These are phyloP conservation scores for Amblyraja radiata DNA, from an alignment of 2,797 vertebrate genomes.

Conservation along the genomic window DNA sequence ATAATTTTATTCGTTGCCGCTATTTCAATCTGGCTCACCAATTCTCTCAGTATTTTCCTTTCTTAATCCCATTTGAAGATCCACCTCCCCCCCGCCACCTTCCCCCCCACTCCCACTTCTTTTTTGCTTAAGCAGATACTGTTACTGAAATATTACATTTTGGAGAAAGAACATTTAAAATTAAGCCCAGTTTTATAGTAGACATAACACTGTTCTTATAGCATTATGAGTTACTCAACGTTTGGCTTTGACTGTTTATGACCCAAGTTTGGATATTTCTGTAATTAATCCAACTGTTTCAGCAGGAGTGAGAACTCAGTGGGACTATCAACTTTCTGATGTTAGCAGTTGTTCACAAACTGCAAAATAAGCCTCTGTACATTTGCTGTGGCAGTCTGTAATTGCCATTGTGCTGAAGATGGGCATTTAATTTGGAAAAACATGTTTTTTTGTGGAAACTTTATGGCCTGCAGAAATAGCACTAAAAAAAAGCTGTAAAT, in stretches of 20 bases:
- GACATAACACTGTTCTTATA: constrained; percentile 29
- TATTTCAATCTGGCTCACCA: background rate
- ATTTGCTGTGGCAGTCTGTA: background rate
- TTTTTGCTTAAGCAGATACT: background rate
- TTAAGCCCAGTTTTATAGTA: constrained; percentile 11
- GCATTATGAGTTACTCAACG: background rate
- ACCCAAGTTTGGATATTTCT: constrained; percentile 26
- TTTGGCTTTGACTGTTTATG: constrained; percentile 35
- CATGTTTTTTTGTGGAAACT: background rate
- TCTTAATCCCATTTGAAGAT: background rate
- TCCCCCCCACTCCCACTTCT: too few species aligned
- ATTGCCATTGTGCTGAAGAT: background rate
- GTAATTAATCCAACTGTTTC: constrained; percentile 34
- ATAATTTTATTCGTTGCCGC: constrained; percentile 35
- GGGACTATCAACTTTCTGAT: constrained; percentile 16
- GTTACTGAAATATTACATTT: background rate
- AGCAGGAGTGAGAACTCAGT: constrained; percentile 10
- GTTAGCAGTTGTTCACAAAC: background rate
- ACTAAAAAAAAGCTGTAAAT: background rate
- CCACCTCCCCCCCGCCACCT: too few species aligned
- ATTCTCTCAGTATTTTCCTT: background rate
- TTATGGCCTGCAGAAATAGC: background rate
- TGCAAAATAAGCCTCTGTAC: constrained; percentile 2
- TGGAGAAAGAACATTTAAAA: background rate
- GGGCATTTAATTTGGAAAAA: background rate